Percentiles rank a stretch among this genome's conserved stretches.
Evolutionary conservation across 2,797 vertebrate genomes (phyloP).

Genomic region (Myripristis jacobus): DNA sequence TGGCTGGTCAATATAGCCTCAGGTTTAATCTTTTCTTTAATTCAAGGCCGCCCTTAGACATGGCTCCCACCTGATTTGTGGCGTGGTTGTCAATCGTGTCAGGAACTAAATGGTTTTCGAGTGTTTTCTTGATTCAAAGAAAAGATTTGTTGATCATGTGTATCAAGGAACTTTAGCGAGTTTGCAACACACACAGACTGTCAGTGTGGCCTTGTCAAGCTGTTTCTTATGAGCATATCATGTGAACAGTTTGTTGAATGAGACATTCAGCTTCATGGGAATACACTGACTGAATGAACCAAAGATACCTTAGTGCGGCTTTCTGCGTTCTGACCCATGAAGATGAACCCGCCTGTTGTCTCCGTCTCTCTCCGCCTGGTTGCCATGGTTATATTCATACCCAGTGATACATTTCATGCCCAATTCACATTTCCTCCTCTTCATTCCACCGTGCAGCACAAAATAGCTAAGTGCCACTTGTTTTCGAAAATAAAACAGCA

Average conservation of each 20-base stretch:
- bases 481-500: too few species aligned
- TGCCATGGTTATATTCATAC: conserved; percentile 42
- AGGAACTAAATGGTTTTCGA: too few species aligned
- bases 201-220: neutral
- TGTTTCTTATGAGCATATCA: neutral
- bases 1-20: conserved; percentile 37
- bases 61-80: conserved; percentile 29
- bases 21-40: conserved; percentile 31
- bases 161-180: neutral
- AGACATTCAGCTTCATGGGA: neutral
- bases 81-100: conserved; percentile 14
- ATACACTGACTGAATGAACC: conserved; percentile 17
- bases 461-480: too few species aligned
- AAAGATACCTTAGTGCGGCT: neutral
- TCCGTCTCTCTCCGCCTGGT: conserved; percentile 27
- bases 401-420: conserved; percentile 27
- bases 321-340: conserved; percentile 1
- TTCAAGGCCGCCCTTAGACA: conserved; percentile 44
- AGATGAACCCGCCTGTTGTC: conserved; percentile 10
- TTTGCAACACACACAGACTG: neutral
- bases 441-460: conserved; percentile 11
- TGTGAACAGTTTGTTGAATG: too few species aligned
- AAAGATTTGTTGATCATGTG: neutral
- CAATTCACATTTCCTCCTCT: conserved; percentile 19
- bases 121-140: too few species aligned